These are phyloP conservation scores for Boulengeromyrus knoepffleri DNA, from an alignment of 2,113 vertebrate genomes.

Conservation along the genomic window DNA sequence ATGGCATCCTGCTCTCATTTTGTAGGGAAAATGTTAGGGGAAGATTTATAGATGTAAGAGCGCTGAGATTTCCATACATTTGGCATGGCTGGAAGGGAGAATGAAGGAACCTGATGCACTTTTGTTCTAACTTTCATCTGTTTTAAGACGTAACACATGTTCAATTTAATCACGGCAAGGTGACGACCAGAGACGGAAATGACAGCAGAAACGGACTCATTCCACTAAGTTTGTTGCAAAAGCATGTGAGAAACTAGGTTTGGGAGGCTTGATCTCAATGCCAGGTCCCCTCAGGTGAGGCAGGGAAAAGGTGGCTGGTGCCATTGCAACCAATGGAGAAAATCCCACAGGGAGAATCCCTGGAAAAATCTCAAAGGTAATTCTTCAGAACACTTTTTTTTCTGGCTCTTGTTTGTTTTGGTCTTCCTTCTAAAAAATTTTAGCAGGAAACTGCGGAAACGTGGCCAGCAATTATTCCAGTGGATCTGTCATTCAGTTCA, in stretches of 20 bases:
- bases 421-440: slow-evolving; percentile 1
- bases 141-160: background rate
- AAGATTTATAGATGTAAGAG: background rate
- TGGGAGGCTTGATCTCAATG: background rate
- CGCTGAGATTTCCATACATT: background rate
- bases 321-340: background rate
- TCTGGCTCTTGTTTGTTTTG: background rate
- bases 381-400: background rate
- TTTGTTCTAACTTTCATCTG: background rate
- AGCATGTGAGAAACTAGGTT: background rate
- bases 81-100: background rate
- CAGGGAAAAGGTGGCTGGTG: background rate
- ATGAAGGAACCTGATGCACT: background rate
- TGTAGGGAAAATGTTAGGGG: background rate
- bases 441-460: background rate
- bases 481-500: background rate
- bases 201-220: background rate
- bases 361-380: slow-evolving; percentile 10
- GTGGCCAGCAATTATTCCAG: background rate
- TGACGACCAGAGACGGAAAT: background rate
- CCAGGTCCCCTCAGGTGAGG: background rate
- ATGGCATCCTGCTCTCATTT: background rate
- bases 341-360: background rate
- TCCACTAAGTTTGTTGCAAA: background rate
- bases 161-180: background rate